Evolutionary conservation across 2,888 invertebrate genomes (phyloP).

Genomic region (Amblyjoppa proteus): DNA sequence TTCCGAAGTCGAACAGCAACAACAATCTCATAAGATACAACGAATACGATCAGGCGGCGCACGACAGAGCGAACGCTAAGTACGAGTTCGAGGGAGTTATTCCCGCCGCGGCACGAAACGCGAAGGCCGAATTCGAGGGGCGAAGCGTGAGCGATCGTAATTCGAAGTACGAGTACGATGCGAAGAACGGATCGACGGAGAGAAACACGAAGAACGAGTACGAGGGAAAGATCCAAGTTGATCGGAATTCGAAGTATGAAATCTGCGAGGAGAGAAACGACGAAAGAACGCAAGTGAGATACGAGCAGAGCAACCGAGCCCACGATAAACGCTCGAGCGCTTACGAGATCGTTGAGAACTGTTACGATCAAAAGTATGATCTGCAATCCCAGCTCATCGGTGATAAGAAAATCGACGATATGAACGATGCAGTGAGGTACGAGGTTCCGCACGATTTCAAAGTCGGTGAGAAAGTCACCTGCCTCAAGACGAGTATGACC

Average conservation of each 20-base stretch:
- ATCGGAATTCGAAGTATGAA: slow-evolving; percentile 78
- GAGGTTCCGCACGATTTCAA: slow-evolving; percentile 84
- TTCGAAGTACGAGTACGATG: slow-evolving; percentile 61
- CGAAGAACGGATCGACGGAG: slow-evolving; percentile 52
- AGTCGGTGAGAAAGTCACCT: slow-evolving; percentile 85
- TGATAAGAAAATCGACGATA: slow-evolving; percentile 69
- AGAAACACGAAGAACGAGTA: slow-evolving; percentile 53
- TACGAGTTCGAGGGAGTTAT: slow-evolving; percentile 74
- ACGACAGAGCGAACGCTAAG: slow-evolving; percentile 65
- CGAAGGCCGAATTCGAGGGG: slow-evolving; percentile 59
- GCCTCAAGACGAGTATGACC: slow-evolving; percentile 82
- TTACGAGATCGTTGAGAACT: slow-evolving; percentile 78
- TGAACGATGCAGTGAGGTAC: slow-evolving; percentile 74
- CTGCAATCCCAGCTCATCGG: slow-evolving; percentile 70
- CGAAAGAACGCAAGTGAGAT: slow-evolving; percentile 66
- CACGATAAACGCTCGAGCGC: slow-evolving; percentile 74
- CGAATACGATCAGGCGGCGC: slow-evolving; percentile 78
- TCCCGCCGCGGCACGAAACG: slow-evolving; percentile 29
- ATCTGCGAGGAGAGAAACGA: slow-evolving; percentile 76
- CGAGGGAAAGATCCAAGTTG: slow-evolving; percentile 69
- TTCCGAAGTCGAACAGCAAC: slow-evolving; percentile 80
- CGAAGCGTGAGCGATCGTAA: slow-evolving; percentile 51
- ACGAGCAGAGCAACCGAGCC: slow-evolving; percentile 68
- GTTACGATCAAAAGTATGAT: slow-evolving; percentile 77
- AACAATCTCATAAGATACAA: slow-evolving; percentile 79